Conservation (phyloP, 2,888 invertebrate genomes). For the Apotomis capreana region DNA sequence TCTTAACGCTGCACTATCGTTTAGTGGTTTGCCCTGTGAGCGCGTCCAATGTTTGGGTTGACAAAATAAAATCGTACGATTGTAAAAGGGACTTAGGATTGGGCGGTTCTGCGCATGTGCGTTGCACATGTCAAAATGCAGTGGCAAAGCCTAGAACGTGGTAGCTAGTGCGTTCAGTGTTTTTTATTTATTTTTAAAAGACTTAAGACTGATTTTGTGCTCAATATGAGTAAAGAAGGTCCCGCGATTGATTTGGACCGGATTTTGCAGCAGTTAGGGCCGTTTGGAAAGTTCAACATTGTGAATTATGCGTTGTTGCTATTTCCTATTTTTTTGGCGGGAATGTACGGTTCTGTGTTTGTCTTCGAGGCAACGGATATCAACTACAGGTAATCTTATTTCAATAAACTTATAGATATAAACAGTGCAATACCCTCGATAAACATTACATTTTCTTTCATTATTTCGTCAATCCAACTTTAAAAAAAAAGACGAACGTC, state of each 20-base stretch:
- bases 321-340: slow-evolving; percentile 75
- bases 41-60: slow-evolving; percentile 28
- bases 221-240: slow-evolving; percentile 60
- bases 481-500: no score
- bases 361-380: slow-evolving; percentile 76
- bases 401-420: neutral
- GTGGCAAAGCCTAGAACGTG: slow-evolving; percentile 9
- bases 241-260: slow-evolving; percentile 62
- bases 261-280: slow-evolving; percentile 67
- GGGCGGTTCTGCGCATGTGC: slow-evolving; percentile 29
- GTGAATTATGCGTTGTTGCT: slow-evolving; percentile 72
- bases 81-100: neutral
- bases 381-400: slow-evolving; percentile 64
- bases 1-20: slow-evolving; percentile 34
- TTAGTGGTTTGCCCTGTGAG: slow-evolving; percentile 24
- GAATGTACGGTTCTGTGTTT: slow-evolving; percentile 73
- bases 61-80: neutral
- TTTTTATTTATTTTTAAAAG: slow-evolving; percentile 46
- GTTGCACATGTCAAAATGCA: slow-evolving; percentile 32
- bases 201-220: slow-evolving; percentile 47
- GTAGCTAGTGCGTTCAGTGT: slow-evolving; percentile 14
- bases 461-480: no score
- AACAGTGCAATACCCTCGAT: neutral
- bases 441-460: no score
- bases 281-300: slow-evolving; percentile 73